Evolutionary conservation across 2,113 vertebrate species (phyloP).

Genomic region (Tragulus kanchil): DNA sequence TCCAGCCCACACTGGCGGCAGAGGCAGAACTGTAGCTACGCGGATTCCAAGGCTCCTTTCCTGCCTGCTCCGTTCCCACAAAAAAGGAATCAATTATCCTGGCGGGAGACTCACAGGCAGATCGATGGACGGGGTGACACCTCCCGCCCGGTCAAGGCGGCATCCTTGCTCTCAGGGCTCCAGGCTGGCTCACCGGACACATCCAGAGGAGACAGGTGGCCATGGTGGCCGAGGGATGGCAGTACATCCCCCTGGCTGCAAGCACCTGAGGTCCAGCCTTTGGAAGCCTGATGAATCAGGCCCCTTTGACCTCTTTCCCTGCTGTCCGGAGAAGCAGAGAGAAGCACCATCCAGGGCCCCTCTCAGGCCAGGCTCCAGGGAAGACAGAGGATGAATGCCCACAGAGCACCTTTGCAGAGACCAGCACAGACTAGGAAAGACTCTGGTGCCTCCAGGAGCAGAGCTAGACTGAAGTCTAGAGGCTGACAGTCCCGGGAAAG

Average conservation of each 20-base stretch:
- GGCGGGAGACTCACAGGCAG: slow-evolving; percentile 70
- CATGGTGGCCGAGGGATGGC: background rate
- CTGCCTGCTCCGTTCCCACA: slow-evolving; percentile 61
- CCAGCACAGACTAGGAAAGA: background rate
- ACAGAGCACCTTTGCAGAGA: background rate
- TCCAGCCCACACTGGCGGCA: background rate
- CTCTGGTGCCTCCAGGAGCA: background rate
- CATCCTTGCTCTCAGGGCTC: slow-evolving; percentile 64
- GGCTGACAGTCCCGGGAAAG: background rate
- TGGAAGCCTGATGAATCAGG: slow-evolving; percentile 52
- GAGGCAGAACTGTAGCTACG: background rate
- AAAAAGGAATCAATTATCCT: slow-evolving; percentile 80
- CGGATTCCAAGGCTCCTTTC: slow-evolving; percentile 45
- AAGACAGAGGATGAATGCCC: background rate
- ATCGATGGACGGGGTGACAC: slow-evolving; percentile 72
- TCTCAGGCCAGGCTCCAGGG: background rate
- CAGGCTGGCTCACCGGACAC: slow-evolving; percentile 47
- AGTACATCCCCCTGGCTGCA: slow-evolving; percentile 1
- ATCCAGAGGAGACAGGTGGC: slow-evolving; percentile 62
- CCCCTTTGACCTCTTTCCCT: slow-evolving; percentile 23
- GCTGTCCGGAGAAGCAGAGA: background rate
- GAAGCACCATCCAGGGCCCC: background rate
- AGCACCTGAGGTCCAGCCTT: background rate
- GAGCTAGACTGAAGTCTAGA: background rate
- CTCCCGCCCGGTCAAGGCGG: slow-evolving; percentile 52